Evolutionary conservation across 2,888 invertebrate species (phyloP), one percentile per base, ranked within the genome.

Genomic region (Caenorhabditis wallacei): DNA sequence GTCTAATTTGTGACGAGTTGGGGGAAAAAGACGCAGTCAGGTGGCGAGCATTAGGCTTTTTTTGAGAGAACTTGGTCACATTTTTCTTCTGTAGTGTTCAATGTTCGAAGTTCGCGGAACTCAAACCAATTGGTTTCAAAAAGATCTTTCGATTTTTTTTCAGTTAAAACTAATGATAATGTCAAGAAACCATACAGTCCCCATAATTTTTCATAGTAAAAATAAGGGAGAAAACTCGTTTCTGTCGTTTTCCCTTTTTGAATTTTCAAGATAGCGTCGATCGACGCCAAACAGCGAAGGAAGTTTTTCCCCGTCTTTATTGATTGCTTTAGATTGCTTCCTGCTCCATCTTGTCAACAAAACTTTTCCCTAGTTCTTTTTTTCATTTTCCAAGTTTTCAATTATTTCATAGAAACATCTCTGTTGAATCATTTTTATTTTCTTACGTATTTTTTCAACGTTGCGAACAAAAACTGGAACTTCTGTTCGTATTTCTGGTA

Each of bases 1-100:
- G 68, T 40, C 68, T 69, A 76, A 76, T 76, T 76, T 68, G 68
- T 51, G 26, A 35, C 51, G 61, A 68, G 59, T 61, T n/a, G n/a
- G n/a, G n/a, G n/a, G 53, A 61, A 61, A 75, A 48, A 37, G 43
- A 43, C 53, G 57, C 48, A 68, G 68, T 68, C 76, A 75, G 75
- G 57, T 76, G 68, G 59, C 57, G 75, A 66, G 75, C 75, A 75
- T 43, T 54, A 46, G 30, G 35, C 8, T n/a, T 66, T 64, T 48
- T 59, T 40, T 37, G 37, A 48, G 37, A 24, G 57, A n/a, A n/a
- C n/a, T 66, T 35, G 51, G 40, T 48, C 75, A 51, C 59, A 46
- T 53, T 66, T 43, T 40, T 16, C 54, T 54, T 40, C 40, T 24
- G 13, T 46, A 37, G 26, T 22, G 37, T 46, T 63, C 46, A 63